Evolutionary conservation across 2,113 vertebrate genomes (phyloP), one percentile per base, ranked within the genome.

Genomic region (Oceanites oceanicus): DNA sequence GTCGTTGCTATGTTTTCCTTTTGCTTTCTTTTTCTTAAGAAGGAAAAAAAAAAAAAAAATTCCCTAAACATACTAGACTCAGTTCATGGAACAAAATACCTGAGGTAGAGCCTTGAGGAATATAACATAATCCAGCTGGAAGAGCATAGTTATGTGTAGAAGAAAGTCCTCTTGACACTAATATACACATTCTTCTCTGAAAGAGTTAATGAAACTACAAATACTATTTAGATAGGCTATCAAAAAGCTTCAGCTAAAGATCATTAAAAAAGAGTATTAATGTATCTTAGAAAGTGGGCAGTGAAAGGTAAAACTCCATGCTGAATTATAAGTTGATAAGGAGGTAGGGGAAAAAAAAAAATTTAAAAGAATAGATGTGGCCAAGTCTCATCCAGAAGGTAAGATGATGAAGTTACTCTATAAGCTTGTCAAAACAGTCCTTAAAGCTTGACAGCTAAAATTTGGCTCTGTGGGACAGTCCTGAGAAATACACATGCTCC

Each of bases 1-100:
- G 88, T 86, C 3, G 94, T 97, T 98, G 97, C 97, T 97, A 96
- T 86, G 96, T 94, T 96, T 96, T 96, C 79, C 70, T 62, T 95
- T 94, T 75, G 36, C 89, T 86, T 95, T 95, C 91, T 91, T 91
- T 89, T 90, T 85, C 93, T 96, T 96, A 91, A 78, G 70, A 74
- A 77, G 40, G 27, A 6, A 45, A 7, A 6, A 79, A 52, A 83
- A 52, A 20, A 71, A 16, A 15, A 15, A 59, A 59, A 88, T 79
- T 97, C 92, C 88, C 62, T 76, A 83, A 95, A 95, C 83, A 38
- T 67, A 47, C 79, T 70, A 58, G 56, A 50, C 32, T 92, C 40
- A 67, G 44, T 56, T 90, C 78, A 84, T 29, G 75, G 77, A 82
- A 85, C 53, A 95, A 94, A 96, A 90, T 70, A 95, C 74, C 87